A percentile compares a stretch with the other conserved stretches of the same genome.
Conservation (phyloP, 2,113 vertebrate species). For the Gallinago media region DNA sequence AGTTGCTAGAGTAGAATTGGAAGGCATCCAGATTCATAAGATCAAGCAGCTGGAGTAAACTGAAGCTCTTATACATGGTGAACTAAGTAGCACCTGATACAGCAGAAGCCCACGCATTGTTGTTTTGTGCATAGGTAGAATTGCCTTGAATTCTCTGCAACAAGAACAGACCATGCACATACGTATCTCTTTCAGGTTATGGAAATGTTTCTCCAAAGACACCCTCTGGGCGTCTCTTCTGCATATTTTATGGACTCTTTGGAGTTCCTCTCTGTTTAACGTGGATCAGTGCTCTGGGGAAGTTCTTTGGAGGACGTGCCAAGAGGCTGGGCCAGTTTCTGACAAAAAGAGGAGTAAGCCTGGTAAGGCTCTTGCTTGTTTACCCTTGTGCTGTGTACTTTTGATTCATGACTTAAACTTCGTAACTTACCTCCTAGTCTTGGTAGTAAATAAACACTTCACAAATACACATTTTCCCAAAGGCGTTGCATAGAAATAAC, state of each 20-base stretch:
- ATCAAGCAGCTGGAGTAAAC: not conserved
- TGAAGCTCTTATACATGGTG: not conserved
- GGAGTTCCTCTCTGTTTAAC: constrained; percentile 95
- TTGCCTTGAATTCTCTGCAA: not conserved
- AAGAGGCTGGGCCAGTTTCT: constrained; percentile 95
- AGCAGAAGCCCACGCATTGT: not conserved
- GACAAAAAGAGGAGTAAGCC: constrained; percentile 91
- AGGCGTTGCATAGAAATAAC: not conserved
- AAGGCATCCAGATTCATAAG: not conserved
- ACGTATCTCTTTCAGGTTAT: constrained; percentile 82
- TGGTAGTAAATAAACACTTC: not conserved
- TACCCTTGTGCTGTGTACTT: not conserved
- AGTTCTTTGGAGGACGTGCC: constrained; percentile 96
- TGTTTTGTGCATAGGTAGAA: not conserved
- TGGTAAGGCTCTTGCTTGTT: constrained; percentile 79
- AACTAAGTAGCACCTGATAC: not conserved
- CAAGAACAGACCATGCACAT: not conserved
- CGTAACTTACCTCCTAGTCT: not conserved
- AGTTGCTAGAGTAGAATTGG: not conserved
- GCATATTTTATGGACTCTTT: constrained; percentile 97
- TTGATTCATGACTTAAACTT: not conserved
- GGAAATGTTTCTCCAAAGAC: constrained; percentile 98
- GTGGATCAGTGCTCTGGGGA: constrained; percentile 97
- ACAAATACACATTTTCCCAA: not conserved
- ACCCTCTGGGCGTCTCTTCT: constrained; percentile 89